Evolutionary conservation across 2,888 invertebrate species (phyloP).

Genomic region (Luperina nickerlii): DNA sequence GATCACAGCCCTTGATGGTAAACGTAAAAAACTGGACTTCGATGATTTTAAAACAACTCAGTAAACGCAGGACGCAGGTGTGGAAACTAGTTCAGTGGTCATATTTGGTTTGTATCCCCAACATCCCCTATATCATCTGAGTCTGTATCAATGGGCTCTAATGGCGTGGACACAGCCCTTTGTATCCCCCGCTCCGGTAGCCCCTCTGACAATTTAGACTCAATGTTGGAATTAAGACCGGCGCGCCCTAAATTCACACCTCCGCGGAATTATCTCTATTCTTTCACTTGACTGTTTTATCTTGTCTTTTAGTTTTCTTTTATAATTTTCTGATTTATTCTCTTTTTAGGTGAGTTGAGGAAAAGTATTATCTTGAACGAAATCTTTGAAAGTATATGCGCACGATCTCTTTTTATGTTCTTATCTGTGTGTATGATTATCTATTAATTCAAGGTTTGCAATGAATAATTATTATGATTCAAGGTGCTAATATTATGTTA

Average conservation of each 20-base stretch:
- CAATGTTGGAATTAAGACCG: conserved; percentile 75
- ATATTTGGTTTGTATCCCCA: conserved; percentile 70
- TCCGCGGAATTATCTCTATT: conserved; percentile 65
- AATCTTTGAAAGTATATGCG: conserved; percentile 5
- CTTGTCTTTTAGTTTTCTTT: conserved; percentile 15
- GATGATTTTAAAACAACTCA: conserved; percentile 43
- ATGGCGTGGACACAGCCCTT: conserved; percentile 82
- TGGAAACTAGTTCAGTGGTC: conserved; percentile 62
- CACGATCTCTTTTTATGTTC: background rate
- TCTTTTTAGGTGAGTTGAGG: conserved; percentile 1
- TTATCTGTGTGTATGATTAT: conserved; percentile 10
- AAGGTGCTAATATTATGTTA: conserved; percentile 32
- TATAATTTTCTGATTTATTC: conserved; percentile 20
- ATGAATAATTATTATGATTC: conserved; percentile 40
- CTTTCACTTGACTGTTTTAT: conserved; percentile 45
- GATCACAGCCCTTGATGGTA: background rate
- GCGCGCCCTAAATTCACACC: conserved; percentile 73
- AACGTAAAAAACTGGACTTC: conserved; percentile 35
- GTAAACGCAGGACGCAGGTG: conserved; percentile 53
- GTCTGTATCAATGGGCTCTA: conserved; percentile 83
- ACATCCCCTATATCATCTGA: conserved; percentile 77
- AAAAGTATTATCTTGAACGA: background rate
- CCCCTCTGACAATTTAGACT: conserved; percentile 66
- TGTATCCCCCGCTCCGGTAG: conserved; percentile 70
- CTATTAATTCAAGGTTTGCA: conserved; percentile 20